Evolutionary conservation across 2,888 invertebrate species (phyloP).

Genomic region (Tenthredo mesomela): DNA sequence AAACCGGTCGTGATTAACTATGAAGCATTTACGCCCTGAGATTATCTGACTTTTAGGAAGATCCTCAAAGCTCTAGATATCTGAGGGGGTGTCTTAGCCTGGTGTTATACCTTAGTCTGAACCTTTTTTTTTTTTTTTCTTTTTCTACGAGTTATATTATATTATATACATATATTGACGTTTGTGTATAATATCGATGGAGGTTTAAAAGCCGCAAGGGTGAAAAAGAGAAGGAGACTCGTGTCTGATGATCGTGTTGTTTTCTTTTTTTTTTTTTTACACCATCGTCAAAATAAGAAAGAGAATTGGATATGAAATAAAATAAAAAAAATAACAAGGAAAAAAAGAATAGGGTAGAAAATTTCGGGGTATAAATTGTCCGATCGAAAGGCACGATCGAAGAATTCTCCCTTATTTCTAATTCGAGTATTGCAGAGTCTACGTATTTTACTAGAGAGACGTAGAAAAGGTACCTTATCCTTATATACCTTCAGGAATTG

Average conservation of each 20-base stretch:
- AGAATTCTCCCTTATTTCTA: not conserved
- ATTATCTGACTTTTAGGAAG: constrained; percentile 4
- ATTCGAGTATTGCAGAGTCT: constrained; percentile 22
- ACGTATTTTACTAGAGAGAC: constrained; percentile 5
- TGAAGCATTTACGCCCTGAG: constrained; percentile 6
- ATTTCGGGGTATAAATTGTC: not conserved
- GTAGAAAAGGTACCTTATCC: not conserved
- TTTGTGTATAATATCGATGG: not conserved
- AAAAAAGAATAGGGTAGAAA: not conserved
- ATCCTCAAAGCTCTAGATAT: not conserved
- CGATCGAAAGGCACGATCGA: not conserved
- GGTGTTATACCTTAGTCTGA: not conserved
- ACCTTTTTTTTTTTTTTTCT: not conserved
- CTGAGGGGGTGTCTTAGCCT: not conserved
- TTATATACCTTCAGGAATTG: not conserved
- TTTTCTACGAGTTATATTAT: not conserved
- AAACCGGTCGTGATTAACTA: constrained; percentile 10
- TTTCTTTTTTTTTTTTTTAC: too few relatives aligned
- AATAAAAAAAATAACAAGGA: not conserved
- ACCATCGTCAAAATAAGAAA: too few relatives aligned
- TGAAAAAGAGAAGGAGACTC: too few relatives aligned
- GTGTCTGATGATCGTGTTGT: too few relatives aligned
- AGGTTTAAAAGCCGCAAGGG: not conserved
- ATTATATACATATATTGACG: too few relatives aligned
- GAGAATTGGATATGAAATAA: not conserved